Base-by-base conservation (phyloP, 2,888 invertebrate species). In the Tenthredo distinguenda region DNA sequence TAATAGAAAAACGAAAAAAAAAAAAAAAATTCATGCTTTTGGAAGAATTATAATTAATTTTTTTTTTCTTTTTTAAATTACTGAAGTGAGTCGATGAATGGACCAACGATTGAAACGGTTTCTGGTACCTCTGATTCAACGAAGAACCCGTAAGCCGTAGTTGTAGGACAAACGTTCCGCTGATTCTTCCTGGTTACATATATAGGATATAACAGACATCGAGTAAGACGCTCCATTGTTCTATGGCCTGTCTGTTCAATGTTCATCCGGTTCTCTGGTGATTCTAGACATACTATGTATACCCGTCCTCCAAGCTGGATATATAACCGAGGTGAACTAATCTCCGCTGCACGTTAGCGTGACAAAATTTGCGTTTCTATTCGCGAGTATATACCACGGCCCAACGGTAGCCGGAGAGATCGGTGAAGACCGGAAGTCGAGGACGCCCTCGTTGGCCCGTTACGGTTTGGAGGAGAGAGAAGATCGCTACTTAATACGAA, bases 351-450 rank as follows among this genome's bases (percentile, higher is more conserved):
- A 74, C 72, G 58, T 37, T 83, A 83, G 68, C 83, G 83, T 83
- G 83, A 83, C 83, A 83, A 83, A 83, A 83, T 65, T 83, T 83
- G 71, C 83, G 83, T 83, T 31, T 81, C 47, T 77, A 77, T 55
- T 77, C 4, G 47, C 77, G 31, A 77, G 50, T 47, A 31, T 12
- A 34, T 79, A 58, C 58, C 6, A 37, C 58, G 40, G 58, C 37
- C 81, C 12, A 81, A 34, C 62, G 47, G 47, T 37, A 58, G 50
- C 40, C 37, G 62, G 81, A 81, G 79, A 62, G 81, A 81, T 81
- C 58, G 50, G 31, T 37, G 62, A 58, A 62, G 58, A 81, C 81
- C 81, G 81, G 81, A 81, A 81, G 58, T 58, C 40, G 12, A 21
- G 62, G 58, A 81, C 58, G 62, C 40, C 62, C 62, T 50, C 58